Base-by-base conservation (phyloP, 2,113 vertebrate genomes). In the Hirundichthys speculiger region DNA sequence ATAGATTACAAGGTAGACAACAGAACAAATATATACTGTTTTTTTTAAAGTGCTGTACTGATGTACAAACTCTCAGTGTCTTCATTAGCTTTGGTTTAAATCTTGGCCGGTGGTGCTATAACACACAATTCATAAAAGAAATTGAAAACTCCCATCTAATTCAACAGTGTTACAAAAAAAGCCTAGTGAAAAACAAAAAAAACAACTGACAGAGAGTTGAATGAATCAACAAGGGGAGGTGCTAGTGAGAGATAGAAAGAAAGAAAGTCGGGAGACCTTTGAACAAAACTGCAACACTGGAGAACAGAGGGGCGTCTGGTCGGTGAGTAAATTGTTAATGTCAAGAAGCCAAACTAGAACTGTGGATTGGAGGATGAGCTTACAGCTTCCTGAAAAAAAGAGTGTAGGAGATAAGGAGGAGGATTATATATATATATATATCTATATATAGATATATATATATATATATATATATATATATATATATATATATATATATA, bases 291-390 rank as follows among this genome's bases (percentile, higher is more conserved):
- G 21, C 64, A 79, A 50, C 60, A 18, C 0, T 30, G 51, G 52
- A 19, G 24, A 43, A 47, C 69, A 82, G 76, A 85, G 75, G 86
- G 71, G 64, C 76, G 40, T 47, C 39, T 10, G 10, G 70, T 10
- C 51, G 22, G 56, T 57, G 45, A 1, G 79, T 73, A 56, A 73
- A 83, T 63, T 67, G 69, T 61, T 38, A 46, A 80, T 77, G 77
- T 77, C 80, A 76, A 40, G 24, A 64, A 79, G 72, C 58, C 80
- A 73, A 82, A 83, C 64, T 64, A 62, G n/a, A 83, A 77, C 76
- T 19, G 75, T 67, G 88, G 83, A 89, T 86, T 85, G 64, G 76
- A 69, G 72, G 71, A 42, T 42, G 27, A 71, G 60, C 45, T 53
- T 46, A 67, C 64, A 60, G 72, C 64, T 70, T 71, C 60, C 72